Percentiles rank a stretch among this genome's conserved stretches.
These are phyloP conservation scores for Eurytoma californica DNA, from an alignment of 2,888 invertebrate species.

Conservation along the genomic window DNA sequence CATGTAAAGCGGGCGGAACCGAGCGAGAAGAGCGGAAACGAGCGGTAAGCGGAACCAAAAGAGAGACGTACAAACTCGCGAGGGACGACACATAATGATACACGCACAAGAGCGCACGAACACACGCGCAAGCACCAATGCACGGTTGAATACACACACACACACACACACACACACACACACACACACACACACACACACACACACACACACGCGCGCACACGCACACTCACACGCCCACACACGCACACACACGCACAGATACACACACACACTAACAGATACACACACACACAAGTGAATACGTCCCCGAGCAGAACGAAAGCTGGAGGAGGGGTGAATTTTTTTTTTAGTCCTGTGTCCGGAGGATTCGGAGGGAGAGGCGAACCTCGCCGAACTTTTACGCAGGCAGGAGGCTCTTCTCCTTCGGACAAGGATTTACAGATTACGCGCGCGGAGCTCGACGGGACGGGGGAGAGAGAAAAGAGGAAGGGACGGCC, in stretches of 20 bases:
- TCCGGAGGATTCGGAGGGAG: slow-evolving; percentile 61
- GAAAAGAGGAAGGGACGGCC: slow-evolving; percentile 33
- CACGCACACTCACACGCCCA: slow-evolving; percentile 42
- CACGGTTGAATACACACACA: no score
- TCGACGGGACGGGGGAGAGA: slow-evolving; percentile 36
- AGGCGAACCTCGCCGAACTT: slow-evolving; percentile 73
- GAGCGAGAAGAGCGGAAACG: slow-evolving; percentile 5
- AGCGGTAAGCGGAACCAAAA: slow-evolving; percentile 56
- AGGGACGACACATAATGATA: slow-evolving; percentile 50
- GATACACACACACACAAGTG: background rate
- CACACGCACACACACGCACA: background rate
- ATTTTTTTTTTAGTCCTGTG: slow-evolving; percentile 48
- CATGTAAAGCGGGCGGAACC: slow-evolving; percentile 26
- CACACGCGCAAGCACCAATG: no score
- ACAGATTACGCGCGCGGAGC: slow-evolving; percentile 70
- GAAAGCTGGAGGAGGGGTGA: slow-evolving; percentile 28
- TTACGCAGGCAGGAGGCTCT: slow-evolving; percentile 64
- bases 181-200: background rate
- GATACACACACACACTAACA: background rate
- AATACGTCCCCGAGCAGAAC: background rate
- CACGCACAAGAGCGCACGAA: slow-evolving; percentile 2
- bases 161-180: slow-evolving; percentile 15
- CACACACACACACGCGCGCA: background rate
- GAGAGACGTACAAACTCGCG: slow-evolving; percentile 52
- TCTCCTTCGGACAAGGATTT: slow-evolving; percentile 72